Base-by-base conservation (phyloP, 2,888 invertebrate species). In the Allolobophora icterica region DNA sequence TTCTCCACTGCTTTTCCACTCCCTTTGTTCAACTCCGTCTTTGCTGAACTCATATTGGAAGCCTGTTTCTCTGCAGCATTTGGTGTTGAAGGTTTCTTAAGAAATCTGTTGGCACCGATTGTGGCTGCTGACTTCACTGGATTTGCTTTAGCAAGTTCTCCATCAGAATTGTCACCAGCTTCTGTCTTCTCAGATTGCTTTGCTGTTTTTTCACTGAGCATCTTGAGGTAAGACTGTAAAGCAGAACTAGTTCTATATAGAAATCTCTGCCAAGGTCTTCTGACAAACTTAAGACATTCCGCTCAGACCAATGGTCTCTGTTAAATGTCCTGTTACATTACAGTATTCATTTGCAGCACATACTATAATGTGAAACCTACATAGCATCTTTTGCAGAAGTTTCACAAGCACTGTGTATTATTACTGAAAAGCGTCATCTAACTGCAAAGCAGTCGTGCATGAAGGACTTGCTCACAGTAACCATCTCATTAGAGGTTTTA, bases 211-310 rank as follows among this genome's bases (percentile, higher is more conserved):
- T 71, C 11, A 71, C 71, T 71, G 30, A 71, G 71, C 71, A 71
- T n/a, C 71, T 71, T 71, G 71, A 71, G 71, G 71, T 71, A 71
- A 71, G 71, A 71, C 71, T 71, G n/a, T n/a, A 71, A 71, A n/a
- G 71, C 15, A 71, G 30, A 71, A n/a, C 30, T n/a, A 71, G 71
- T 17, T n/a, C n/a, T 30, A 71, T 71, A n/a, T n/a, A 8, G 52
- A 71, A 30, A 71, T n/a, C 71, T 71, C 30, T n/a, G 71, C 71
- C n/a, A 71, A 71, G 11, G 11, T n/a, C n/a, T 71, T 71, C 71
- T n/a, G 71, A 30, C 3, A n/a, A n/a, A 71, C 8, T 71, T 8
- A 71, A 71, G 71, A n/a, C 52, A 52, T 52, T 52, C 52, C 3
- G n/a, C 30, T n/a, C 71, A 71, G 11, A 52, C 1, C 52, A 52